phyloP scores from a whole-genome alignment of 1,140 invertebrate genomes.

The Solenopsis fugax region DNA sequence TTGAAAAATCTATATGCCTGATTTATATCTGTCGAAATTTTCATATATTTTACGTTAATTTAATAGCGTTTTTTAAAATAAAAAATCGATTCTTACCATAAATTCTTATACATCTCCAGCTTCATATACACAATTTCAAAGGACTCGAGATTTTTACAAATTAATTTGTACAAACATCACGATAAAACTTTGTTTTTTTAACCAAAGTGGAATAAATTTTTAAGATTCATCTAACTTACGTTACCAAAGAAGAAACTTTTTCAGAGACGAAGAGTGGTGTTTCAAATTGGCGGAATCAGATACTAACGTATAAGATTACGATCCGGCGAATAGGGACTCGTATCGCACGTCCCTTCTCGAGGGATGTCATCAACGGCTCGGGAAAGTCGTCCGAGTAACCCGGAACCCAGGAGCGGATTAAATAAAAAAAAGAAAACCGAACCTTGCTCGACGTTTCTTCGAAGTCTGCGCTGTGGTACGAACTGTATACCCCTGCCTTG shows the following conservation, averaged over 20 bases:
- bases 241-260: neutral
- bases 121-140: neutral
- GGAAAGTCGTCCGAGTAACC: slow-evolving; percentile 18
- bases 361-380: slow-evolving; percentile 56
- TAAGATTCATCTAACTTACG: slow-evolving; percentile 35
- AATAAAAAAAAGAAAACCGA: slow-evolving; percentile 19
- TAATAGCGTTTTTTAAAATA: neutral
- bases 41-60: neutral
- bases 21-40: neutral
- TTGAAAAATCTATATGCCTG: neutral
- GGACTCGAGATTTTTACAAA: neutral
- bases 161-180: neutral
- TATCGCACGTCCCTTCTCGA: slow-evolving; percentile 40
- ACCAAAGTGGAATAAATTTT: slow-evolving; percentile 19
- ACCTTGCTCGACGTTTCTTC: slow-evolving; percentile 46
- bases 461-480: slow-evolving; percentile 55
- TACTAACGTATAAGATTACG: slow-evolving; percentile 57
- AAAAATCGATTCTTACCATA: neutral
- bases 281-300: slow-evolving; percentile 54
- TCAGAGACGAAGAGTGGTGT: neutral
- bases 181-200: slow-evolving; percentile 9
- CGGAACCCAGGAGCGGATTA: slow-evolving; percentile 35
- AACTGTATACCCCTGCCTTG: slow-evolving; percentile 46
- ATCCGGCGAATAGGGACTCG: slow-evolving; percentile 40
- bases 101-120: neutral